These are phyloP conservation scores for Operophtera brumata DNA, from an alignment of 2,888 invertebrate species.

Conservation along the genomic window DNA sequence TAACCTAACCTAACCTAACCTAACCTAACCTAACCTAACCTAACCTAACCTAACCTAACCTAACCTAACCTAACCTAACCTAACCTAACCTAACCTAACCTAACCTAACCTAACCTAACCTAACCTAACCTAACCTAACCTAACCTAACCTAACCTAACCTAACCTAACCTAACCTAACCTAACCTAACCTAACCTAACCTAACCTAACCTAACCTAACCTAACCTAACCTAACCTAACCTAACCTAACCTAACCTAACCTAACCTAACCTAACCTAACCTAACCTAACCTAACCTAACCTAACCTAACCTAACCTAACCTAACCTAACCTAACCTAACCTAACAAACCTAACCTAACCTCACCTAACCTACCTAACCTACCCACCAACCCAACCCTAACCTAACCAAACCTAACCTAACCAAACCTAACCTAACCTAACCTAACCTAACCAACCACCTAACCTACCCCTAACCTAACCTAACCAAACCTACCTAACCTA, in stretches of 20 bases:
- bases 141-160: constrained; percentile 32
- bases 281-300: constrained; percentile 16
- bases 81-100: constrained; percentile 37
- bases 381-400: too few relatives aligned
- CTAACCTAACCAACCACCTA: constrained; percentile 31
- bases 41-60: constrained; percentile 32
- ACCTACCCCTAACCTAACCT: constrained; percentile 38
- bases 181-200: constrained; percentile 36
- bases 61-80: constrained; percentile 38
- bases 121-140: constrained; percentile 34
- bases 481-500: constrained; percentile 37
- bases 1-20: constrained; percentile 28
- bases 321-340: too few relatives aligned
- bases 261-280: constrained; percentile 21
- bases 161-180: constrained; percentile 17
- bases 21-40: constrained; percentile 35
- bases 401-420: too few relatives aligned
- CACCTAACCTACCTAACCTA: too few relatives aligned
- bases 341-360: too few relatives aligned
- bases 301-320: too few relatives aligned
- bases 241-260: constrained; percentile 18
- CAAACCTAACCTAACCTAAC: constrained; percentile 32
- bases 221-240: constrained; percentile 21
- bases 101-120: constrained; percentile 38
- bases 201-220: constrained; percentile 32